Evolutionary conservation across 2,113 vertebrate species (phyloP).

Genomic region (Catharus minimus): DNA sequence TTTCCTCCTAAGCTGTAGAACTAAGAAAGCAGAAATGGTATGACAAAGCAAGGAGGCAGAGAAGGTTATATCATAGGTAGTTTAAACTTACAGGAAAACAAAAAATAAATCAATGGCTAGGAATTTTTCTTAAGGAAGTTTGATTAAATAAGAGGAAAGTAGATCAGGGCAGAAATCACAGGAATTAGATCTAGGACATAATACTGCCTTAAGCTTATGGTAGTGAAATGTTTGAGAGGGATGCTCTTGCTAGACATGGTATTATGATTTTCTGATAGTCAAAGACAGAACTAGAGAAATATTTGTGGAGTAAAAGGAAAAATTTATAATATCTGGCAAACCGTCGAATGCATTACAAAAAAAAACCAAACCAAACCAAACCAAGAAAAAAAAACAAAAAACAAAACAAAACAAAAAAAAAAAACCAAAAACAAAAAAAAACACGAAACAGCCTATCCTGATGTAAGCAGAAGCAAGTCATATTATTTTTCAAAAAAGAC

Average conservation of each 20-base stretch:
- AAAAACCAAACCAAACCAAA: background rate
- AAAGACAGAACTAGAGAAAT: background rate
- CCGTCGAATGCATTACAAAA: background rate
- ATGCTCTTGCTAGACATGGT: background rate
- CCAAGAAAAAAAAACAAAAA: too few species aligned
- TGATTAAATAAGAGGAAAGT: background rate
- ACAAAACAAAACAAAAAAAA: background rate
- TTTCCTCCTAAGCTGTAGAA: background rate
- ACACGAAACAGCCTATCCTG: background rate
- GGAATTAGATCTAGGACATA: background rate
- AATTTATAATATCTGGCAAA: background rate
- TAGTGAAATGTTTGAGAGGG: background rate
- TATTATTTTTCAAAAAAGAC: background rate
- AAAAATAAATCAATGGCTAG: background rate
- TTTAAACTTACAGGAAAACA: background rate
- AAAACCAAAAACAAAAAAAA: background rate
- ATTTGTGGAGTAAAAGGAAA: background rate
- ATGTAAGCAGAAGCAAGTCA: background rate
- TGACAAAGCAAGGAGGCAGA: background rate
- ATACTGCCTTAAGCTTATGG: background rate
- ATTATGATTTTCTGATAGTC: background rate
- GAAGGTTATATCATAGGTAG: background rate
- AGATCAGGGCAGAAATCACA: background rate
- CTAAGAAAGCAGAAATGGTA: background rate
- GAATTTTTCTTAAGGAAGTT: background rate